These are phyloP conservation scores for Heliangelus exortis DNA, from an alignment of 2,797 vertebrate species.

Conservation along the genomic window DNA sequence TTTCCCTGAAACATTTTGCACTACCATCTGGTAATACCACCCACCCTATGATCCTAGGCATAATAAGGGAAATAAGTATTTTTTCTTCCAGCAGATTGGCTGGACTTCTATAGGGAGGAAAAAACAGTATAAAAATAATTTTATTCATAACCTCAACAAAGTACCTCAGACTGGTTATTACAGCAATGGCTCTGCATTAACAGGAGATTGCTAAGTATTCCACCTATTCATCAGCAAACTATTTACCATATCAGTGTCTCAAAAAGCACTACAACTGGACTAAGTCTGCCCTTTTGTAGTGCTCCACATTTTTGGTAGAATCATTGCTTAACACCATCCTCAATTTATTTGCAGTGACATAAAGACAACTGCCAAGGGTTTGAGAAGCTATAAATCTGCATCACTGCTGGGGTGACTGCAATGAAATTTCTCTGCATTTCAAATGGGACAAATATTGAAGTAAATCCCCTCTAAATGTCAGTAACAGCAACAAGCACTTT, in stretches of 20 bases:
- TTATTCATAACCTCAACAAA: neutral
- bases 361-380: neutral
- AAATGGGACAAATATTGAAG: neutral
- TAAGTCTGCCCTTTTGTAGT: neutral
- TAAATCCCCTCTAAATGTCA: neutral
- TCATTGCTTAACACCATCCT: neutral
- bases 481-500: neutral
- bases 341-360: neutral
- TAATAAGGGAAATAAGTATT: neutral
- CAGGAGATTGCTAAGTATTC: neutral
- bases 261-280: neutral
- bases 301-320: neutral
- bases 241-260: neutral
- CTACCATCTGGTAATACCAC: neutral
- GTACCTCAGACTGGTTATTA: rapidly evolving
- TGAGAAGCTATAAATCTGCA: neutral
- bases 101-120: neutral
- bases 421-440: neutral
- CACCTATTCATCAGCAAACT: neutral
- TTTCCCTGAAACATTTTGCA: neutral
- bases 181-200: neutral
- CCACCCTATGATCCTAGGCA: neutral
- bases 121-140: neutral
- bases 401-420: neutral
- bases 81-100: neutral